Percentiles rank a stretch among this genome's conserved stretches.
These are phyloP conservation scores for Neolamprologus ventralis DNA, from an alignment of 2,113 vertebrate genomes.

Conservation along the genomic window DNA sequence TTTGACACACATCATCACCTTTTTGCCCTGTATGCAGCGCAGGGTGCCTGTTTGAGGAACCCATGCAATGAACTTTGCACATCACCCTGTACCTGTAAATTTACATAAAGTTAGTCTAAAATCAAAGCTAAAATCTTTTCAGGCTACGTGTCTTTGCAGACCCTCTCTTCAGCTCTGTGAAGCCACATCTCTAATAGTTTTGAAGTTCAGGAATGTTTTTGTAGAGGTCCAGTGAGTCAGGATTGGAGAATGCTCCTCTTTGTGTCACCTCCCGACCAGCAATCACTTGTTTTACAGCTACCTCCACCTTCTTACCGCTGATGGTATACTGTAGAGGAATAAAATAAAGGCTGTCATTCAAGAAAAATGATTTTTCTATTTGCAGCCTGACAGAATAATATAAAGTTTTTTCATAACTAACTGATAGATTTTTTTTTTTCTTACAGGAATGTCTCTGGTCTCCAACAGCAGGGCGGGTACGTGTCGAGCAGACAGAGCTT, in stretches of 20 bases:
- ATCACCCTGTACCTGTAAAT: background rate
- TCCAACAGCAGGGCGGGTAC: slow-evolving; percentile 88
- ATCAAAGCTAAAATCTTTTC: background rate
- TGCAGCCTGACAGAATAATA: background rate
- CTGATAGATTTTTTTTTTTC: background rate
- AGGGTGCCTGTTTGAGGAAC: background rate
- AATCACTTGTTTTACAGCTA: slow-evolving; percentile 91
- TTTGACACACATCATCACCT: background rate
- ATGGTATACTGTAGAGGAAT: slow-evolving; percentile 80
- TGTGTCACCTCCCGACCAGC: slow-evolving; percentile 84
- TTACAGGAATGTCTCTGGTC: slow-evolving; percentile 90
- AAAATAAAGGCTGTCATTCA: background rate
- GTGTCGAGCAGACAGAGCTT: slow-evolving; percentile 84
- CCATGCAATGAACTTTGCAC: background rate
- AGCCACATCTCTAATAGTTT: slow-evolving; percentile 74
- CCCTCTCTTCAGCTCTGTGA: background rate
- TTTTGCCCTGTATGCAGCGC: background rate
- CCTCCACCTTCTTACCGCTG: slow-evolving; percentile 96
- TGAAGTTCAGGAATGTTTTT: slow-evolving; percentile 87
- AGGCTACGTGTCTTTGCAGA: background rate
- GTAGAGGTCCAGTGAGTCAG: slow-evolving; percentile 87
- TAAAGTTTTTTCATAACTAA: background rate
- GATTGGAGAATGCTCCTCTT: slow-evolving; percentile 88
- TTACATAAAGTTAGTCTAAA: slow-evolving; percentile 10
- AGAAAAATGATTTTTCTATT: background rate